Percentiles rank a stretch among this genome's conserved stretches.
Evolutionary conservation across 1,140 invertebrate genomes (phyloP).

Genomic region (Sarcophaga bullata): DNA sequence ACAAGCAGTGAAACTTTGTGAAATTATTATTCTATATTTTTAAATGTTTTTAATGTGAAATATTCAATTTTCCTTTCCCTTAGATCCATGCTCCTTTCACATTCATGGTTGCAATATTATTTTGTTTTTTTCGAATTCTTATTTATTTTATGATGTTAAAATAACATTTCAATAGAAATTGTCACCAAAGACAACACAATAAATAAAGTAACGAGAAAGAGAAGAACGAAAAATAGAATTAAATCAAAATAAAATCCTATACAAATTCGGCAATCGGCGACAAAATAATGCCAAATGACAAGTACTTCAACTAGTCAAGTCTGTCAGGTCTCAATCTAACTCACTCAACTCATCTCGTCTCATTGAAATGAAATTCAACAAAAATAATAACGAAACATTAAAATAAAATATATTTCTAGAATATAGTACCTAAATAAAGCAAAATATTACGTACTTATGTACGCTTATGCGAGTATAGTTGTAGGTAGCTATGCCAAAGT

Average conservation of each 20-base stretch:
- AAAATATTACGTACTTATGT: too few species aligned
- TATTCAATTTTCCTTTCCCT: neutral
- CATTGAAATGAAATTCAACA: neutral
- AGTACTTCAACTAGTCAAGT: slow-evolving; percentile 25
- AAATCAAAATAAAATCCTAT: too few species aligned
- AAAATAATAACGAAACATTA: slow-evolving; percentile 5
- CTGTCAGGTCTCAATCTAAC: neutral
- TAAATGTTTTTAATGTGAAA: neutral
- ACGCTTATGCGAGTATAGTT: too few species aligned
- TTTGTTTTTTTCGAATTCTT: neutral
- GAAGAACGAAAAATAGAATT: neutral
- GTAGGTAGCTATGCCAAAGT: neutral
- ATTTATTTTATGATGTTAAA: slow-evolving; percentile 17
- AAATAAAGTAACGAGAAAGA: neutral
- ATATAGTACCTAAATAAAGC: neutral
- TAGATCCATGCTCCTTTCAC: neutral
- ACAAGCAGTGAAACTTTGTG: too few species aligned
- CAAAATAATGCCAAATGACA: slow-evolving; percentile 13
- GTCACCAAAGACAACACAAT: neutral
- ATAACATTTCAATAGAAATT: slow-evolving; percentile 12
- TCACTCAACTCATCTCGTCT: neutral
- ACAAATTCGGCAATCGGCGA: neutral
- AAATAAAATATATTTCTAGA: neutral
- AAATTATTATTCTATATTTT: too few species aligned
- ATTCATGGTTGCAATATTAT: too few species aligned